phyloP scores from a whole-genome alignment of 2,113 vertebrate species.

The Centropristis striata region DNA sequence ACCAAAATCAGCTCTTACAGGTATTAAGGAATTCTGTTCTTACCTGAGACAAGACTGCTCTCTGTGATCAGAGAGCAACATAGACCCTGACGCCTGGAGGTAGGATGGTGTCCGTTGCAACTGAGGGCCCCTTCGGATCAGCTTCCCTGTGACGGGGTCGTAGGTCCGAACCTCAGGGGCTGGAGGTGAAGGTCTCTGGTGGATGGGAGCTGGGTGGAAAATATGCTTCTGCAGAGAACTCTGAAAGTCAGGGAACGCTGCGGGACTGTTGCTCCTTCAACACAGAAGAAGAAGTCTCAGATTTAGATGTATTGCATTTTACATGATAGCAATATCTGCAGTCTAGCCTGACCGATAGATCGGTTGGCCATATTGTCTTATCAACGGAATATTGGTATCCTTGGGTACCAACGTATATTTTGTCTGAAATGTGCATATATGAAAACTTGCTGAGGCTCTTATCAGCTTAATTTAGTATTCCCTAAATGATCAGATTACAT shows the following conservation, averaged over 20 bases:
- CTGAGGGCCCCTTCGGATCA: conserved; percentile 89
- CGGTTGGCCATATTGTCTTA: too few species aligned
- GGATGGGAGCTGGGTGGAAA: conserved; percentile 89
- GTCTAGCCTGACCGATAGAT: not conserved
- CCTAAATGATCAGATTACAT: not conserved
- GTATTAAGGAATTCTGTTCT: too few species aligned
- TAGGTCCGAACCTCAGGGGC: conserved; percentile 89
- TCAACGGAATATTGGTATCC: too few species aligned
- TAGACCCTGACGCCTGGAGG: conserved; percentile 84
- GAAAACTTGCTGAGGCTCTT: too few species aligned
- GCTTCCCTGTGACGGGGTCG: conserved; percentile 94
- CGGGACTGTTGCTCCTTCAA: conserved; percentile 91
- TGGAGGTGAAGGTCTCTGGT: conserved; percentile 82
- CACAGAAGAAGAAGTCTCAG: not conserved
- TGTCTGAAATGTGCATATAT: too few species aligned
- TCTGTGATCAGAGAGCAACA: conserved; percentile 81
- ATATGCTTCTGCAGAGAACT: conserved; percentile 82
- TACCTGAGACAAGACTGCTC: conserved; percentile 93
- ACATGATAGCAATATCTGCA: not conserved
- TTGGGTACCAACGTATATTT: too few species aligned
- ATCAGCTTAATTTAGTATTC: too few species aligned
- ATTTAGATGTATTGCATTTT: not conserved
- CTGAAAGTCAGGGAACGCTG: conserved; percentile 87
- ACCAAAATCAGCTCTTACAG: too few species aligned
- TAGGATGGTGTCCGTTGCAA: conserved; percentile 77